These are phyloP conservation scores for Sebastiscus tertius DNA, from an alignment of 2,797 vertebrate genomes.

Conservation along the genomic window DNA sequence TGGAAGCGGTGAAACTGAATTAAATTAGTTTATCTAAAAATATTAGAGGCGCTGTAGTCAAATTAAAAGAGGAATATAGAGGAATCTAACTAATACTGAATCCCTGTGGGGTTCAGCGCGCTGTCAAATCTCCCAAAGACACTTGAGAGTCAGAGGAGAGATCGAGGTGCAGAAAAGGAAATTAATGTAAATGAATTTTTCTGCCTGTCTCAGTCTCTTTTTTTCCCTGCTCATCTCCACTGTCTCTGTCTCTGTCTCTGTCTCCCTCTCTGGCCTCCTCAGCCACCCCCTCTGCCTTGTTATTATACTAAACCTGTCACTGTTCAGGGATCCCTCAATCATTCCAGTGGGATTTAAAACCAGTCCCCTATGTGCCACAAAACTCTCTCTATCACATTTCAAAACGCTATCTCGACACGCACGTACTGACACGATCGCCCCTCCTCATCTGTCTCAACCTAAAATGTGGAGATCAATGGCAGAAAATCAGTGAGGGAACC, in stretches of 20 bases:
- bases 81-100: slow-evolving; percentile 21
- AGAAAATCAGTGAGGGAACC: slow-evolving; percentile 31
- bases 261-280: slow-evolving; percentile 25
- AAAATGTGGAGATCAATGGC: slow-evolving; percentile 42
- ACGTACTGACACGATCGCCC: neutral
- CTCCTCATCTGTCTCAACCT: slow-evolving; percentile 7
- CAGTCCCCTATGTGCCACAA: slow-evolving; percentile 26
- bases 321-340: slow-evolving; percentile 62
- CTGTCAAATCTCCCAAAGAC: slow-evolving; percentile 30
- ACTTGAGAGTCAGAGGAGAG: slow-evolving; percentile 30
- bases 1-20: neutral
- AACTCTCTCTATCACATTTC: slow-evolving; percentile 47
- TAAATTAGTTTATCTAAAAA: neutral
- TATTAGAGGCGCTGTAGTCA: neutral
- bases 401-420: slow-evolving; percentile 22
- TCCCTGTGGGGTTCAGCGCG: slow-evolving; percentile 24
- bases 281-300: slow-evolving; percentile 45
- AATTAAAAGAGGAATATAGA: slow-evolving; percentile 3
- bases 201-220: slow-evolving; percentile 13
- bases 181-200: slow-evolving; percentile 57
- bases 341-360: slow-evolving; percentile 52
- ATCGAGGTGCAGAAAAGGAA: slow-evolving; percentile 44
- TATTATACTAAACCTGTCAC: slow-evolving; percentile 66
- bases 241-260: neutral
- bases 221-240: slow-evolving; percentile 34